Conservation (phyloP, 1,140 invertebrate genomes). For the Pseudomyrmex flavicornis region DNA sequence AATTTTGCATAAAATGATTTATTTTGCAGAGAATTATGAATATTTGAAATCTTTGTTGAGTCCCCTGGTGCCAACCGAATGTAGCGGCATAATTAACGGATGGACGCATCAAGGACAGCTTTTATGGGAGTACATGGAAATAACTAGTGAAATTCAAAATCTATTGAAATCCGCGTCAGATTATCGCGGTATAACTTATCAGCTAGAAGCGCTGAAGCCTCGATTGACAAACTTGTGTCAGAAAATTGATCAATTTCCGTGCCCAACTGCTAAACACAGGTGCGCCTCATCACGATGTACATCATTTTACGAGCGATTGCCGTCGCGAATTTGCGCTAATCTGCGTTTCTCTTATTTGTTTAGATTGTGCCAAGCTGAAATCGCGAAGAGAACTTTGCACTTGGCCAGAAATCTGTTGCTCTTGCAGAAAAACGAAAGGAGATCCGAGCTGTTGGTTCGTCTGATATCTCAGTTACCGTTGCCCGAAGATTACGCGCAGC, state of each 20-base stretch:
- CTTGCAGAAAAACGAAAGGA: conserved; percentile 81
- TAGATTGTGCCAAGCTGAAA: conserved; percentile 88
- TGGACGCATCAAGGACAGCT: conserved; percentile 89
- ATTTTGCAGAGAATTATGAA: conserved; percentile 88
- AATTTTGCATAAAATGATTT: conserved; percentile 37
- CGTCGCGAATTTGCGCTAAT: background rate
- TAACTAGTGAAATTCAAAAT: conserved; percentile 85
- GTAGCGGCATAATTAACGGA: conserved; percentile 83
- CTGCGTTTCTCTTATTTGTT: conserved; percentile 47
- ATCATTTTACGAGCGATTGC: no score
- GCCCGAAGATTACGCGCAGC: conserved; percentile 88
- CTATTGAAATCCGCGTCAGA: conserved; percentile 79
- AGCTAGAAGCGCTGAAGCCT: conserved; percentile 88
- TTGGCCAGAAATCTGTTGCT: conserved; percentile 85
- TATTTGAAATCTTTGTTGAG: conserved; percentile 87
- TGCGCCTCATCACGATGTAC: conserved; percentile 69
- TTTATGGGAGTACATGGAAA: conserved; percentile 89
- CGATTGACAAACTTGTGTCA: conserved; percentile 87
- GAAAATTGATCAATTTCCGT: conserved; percentile 87
- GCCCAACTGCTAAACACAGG: conserved; percentile 88
- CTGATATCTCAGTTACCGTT: conserved; percentile 87
- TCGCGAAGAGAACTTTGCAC: conserved; percentile 87
- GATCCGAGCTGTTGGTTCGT: conserved; percentile 83
- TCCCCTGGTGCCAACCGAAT: conserved; percentile 83
- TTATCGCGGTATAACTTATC: conserved; percentile 84